Evolutionary conservation across 2,797 vertebrate species (phyloP).

Genomic region (Anguilla anguilla): DNA sequence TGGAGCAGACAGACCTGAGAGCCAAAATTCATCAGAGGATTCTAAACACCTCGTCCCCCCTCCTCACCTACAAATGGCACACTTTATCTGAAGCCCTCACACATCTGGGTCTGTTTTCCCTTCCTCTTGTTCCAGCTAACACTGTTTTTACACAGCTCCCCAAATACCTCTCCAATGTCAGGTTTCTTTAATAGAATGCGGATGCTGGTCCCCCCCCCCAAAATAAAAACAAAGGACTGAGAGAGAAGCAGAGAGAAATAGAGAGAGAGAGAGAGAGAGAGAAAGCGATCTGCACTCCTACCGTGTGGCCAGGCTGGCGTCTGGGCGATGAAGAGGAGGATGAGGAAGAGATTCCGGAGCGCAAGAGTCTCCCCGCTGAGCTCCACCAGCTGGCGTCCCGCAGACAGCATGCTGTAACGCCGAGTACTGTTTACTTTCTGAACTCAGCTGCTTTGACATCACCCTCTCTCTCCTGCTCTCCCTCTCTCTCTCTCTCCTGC

Average conservation of each 20-base stretch:
- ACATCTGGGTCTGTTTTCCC: slow-evolving; percentile 2
- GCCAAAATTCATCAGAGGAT: neutral
- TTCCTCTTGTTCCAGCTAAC: neutral
- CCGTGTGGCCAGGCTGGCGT: slow-evolving; percentile 72
- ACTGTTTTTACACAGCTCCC: neutral
- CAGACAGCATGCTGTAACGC: slow-evolving; percentile 78
- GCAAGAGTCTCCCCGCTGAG: slow-evolving; percentile 54
- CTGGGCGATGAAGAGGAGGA: slow-evolving; percentile 61
- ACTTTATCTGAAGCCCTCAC: neutral
- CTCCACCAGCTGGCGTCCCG: slow-evolving; percentile 61
- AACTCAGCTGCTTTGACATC: slow-evolving; percentile 79
- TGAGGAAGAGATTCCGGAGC: slow-evolving; percentile 49
- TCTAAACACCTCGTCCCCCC: neutral
- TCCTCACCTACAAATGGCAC: neutral
- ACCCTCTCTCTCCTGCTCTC: slow-evolving; percentile 59
- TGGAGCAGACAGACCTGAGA: neutral
- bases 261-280: neutral
- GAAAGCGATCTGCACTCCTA: slow-evolving; percentile 56
- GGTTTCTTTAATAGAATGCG: neutral
- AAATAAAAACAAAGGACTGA: neutral
- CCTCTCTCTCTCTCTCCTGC: slow-evolving; percentile 33
- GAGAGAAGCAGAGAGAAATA: slow-evolving; percentile 16
- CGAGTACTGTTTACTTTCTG: slow-evolving; percentile 82
- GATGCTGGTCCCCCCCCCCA: neutral
- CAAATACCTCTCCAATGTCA: neutral